phyloP scores from a whole-genome alignment of 2,113 vertebrate genomes.

The Petrocephalus zakoni region DNA sequence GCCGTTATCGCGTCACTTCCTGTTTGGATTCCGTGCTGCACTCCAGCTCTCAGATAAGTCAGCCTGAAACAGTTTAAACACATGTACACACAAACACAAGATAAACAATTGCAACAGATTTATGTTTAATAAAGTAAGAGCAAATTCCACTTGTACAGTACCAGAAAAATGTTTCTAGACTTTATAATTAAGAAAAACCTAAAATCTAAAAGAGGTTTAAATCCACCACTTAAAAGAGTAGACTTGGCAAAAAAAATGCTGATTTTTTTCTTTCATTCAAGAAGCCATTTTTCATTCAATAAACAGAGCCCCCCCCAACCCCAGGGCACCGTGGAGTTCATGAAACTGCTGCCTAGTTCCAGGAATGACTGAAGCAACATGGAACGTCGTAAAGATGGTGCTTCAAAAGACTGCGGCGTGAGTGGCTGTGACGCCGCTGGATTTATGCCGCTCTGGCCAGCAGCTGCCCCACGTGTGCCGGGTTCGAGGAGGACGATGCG shows the following conservation, averaged over 20 bases:
- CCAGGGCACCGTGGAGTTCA: neutral
- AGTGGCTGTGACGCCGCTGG: neutral
- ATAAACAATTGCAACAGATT: conserved; percentile 30
- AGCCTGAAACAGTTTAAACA: neutral
- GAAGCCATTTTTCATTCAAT: conserved; percentile 19
- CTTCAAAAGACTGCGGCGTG: neutral
- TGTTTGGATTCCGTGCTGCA: neutral
- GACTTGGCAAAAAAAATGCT: conserved; percentile 13
- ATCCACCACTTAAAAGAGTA: conserved; percentile 15
- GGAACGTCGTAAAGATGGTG: conserved; percentile 23
- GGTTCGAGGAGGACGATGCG: conserved; percentile 16
- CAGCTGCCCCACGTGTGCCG: neutral
- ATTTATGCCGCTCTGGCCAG: neutral
- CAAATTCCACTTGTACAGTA: conserved; percentile 28
- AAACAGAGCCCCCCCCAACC: conserved; percentile 2
- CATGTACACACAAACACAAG: neutral
- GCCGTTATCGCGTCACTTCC: neutral
- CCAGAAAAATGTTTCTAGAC: conserved; percentile 25
- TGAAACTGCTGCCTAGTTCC: neutral
- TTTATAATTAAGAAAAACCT: conserved; percentile 6
- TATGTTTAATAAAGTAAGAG: conserved; percentile 33
- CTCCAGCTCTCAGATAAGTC: neutral
- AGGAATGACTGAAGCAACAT: neutral
- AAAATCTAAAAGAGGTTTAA: conserved; percentile 3
- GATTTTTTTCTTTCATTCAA: conserved; percentile 17